Evolutionary conservation across 2,888 invertebrate genomes (phyloP).

Genomic region (Tromatobia lineatoria): DNA sequence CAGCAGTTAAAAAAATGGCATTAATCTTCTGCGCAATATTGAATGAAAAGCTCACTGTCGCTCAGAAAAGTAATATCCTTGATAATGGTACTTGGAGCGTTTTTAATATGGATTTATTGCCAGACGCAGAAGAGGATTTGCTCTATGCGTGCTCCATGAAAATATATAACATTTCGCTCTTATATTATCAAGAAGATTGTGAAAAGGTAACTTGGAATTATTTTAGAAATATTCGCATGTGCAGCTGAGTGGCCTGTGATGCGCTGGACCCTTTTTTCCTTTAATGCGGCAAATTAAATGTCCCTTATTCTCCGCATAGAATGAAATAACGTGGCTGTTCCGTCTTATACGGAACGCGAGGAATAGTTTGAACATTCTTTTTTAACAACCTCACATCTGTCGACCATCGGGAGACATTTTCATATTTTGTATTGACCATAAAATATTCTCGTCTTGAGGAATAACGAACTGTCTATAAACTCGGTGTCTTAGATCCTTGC

Average conservation of each 20-base stretch:
- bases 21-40: neutral
- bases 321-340: slow-evolving; percentile 20
- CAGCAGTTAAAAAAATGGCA: neutral
- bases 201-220: slow-evolving; percentile 11
- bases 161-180: slow-evolving; percentile 14
- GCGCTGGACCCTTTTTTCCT: slow-evolving; percentile 18
- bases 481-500: too few relatives aligned
- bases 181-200: slow-evolving; percentile 3
- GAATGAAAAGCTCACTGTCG: neutral
- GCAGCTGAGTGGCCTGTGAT: neutral
- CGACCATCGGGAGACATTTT: too few relatives aligned
- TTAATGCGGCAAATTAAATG: slow-evolving; percentile 36
- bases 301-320: slow-evolving; percentile 18
- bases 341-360: too few relatives aligned
- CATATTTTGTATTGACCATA: too few relatives aligned
- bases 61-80: neutral
- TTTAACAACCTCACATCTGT: too few relatives aligned
- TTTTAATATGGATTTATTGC: slow-evolving; percentile 9
- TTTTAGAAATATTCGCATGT: slow-evolving; percentile 8
- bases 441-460: too few relatives aligned
- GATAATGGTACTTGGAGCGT: neutral
- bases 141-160: slow-evolving; percentile 18
- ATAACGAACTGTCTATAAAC: too few relatives aligned
- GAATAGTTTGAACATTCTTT: too few relatives aligned
- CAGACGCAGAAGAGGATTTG: neutral